phyloP scores from a whole-genome alignment of 2,113 vertebrate species.

The Oplegnathus fasciatus region DNA sequence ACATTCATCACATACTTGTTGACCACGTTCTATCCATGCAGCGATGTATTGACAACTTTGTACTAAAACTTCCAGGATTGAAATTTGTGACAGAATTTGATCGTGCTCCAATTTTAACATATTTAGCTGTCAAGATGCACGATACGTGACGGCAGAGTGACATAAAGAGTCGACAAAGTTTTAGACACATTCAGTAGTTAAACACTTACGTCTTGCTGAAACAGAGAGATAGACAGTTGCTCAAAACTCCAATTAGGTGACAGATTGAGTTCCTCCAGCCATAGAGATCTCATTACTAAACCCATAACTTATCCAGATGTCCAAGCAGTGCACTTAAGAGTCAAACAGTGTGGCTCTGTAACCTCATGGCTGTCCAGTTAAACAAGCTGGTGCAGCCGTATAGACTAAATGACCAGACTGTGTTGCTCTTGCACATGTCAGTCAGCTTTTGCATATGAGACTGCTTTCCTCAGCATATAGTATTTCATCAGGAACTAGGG shows the following conservation, averaged over 20 bases:
- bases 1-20: constrained; percentile 57
- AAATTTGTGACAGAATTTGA: constrained; percentile 43
- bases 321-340: constrained; percentile 23
- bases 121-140: constrained; percentile 18
- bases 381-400: neutral
- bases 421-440: constrained; percentile 6
- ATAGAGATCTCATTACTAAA: constrained; percentile 35
- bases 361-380: constrained; percentile 11
- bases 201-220: constrained; percentile 6
- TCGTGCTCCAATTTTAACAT: neutral
- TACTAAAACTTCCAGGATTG: constrained; percentile 25
- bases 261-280: constrained; percentile 33
- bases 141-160: constrained; percentile 43
- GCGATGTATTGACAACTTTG: constrained; percentile 42
- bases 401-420: neutral
- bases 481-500: neutral
- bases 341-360: constrained; percentile 23
- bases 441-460: neutral
- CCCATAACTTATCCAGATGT: constrained; percentile 37
- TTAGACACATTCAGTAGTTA: constrained; percentile 26
- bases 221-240: constrained; percentile 17
- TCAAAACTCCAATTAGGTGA: constrained; percentile 39
- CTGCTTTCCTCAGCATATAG: constrained; percentile 5
- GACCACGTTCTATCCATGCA: constrained; percentile 30
- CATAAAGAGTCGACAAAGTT: constrained; percentile 32